Percentiles rank a stretch among this genome's conserved stretches.
Evolutionary conservation across 2,797 vertebrate species (phyloP).

Genomic region (Acanthopagrus latus): DNA sequence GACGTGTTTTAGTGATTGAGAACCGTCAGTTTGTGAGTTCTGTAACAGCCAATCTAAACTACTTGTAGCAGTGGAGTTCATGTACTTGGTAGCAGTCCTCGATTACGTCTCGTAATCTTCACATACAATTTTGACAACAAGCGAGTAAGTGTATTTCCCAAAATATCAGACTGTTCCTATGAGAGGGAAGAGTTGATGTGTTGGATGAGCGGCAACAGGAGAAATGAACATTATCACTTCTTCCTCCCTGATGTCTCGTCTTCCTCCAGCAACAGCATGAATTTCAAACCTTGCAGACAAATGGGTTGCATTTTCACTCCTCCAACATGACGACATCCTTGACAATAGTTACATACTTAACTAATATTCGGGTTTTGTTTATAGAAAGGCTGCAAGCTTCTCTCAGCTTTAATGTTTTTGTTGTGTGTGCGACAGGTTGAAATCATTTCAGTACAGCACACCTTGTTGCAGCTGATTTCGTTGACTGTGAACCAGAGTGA

Average conservation of each 20-base stretch:
- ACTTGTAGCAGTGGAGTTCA: constrained; percentile 48
- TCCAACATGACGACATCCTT: not conserved
- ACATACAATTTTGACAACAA: not conserved
- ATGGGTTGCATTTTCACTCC: not conserved
- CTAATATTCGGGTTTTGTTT: not conserved
- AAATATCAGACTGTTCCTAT: not conserved
- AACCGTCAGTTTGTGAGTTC: constrained; percentile 25
- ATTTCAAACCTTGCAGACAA: not conserved
- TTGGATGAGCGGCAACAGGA: not conserved
- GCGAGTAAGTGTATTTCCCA: not conserved
- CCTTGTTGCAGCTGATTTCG: not conserved
- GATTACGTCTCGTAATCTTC: not conserved
- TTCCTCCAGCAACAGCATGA: not conserved
- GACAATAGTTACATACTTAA: not conserved
- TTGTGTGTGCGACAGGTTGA: not conserved
- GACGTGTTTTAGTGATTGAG: constrained; percentile 3
- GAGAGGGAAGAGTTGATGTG: not conserved
- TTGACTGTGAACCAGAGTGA: not conserved
- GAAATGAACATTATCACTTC: not conserved
- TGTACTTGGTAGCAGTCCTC: constrained; percentile 34
- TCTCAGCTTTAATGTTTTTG: constrained; percentile 10
- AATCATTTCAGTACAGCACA: not conserved
- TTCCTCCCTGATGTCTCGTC: not conserved
- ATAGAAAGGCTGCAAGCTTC: not conserved
- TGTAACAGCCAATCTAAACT: constrained; percentile 30